Conservation (phyloP, 2,113 vertebrate species). For the Ellobius talpinus region DNA sequence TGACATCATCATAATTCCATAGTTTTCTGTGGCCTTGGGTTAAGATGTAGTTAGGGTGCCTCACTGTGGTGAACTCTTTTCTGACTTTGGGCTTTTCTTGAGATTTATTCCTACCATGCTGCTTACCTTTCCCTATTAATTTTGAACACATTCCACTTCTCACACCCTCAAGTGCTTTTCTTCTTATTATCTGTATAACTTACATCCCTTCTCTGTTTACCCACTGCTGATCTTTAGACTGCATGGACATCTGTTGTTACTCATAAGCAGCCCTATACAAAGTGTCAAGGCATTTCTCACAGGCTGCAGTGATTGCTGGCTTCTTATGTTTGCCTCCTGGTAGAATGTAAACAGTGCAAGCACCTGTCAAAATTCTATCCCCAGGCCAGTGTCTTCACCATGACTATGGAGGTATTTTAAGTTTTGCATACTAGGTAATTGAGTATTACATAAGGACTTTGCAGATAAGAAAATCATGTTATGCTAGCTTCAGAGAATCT, state of each 20-base stretch:
- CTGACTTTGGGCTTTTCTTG: neutral
- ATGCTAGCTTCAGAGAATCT: neutral
- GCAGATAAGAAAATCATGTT: neutral
- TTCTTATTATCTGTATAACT: neutral
- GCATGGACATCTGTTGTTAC: neutral
- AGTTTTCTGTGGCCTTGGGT: neutral
- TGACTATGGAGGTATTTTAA: neutral
- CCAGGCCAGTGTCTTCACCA: neutral
- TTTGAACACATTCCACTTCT: neutral
- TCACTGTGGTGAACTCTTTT: neutral
- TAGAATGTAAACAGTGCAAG: neutral
- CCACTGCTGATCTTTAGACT: neutral
- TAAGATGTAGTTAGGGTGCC: neutral
- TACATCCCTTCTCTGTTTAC: neutral
- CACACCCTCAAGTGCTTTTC: neutral
- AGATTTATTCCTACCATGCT: neutral
- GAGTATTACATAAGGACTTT: neutral
- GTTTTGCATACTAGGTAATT: neutral
- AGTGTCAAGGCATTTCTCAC: neutral
- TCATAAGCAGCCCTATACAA: neutral
- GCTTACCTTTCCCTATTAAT: neutral
- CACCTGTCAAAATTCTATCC: neutral
- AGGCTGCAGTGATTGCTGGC: neutral
- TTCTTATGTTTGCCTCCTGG: neutral
- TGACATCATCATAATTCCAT: neutral